Evolutionary conservation across 2,113 vertebrate species (phyloP).

Genomic region (Stigmatopora argus): DNA sequence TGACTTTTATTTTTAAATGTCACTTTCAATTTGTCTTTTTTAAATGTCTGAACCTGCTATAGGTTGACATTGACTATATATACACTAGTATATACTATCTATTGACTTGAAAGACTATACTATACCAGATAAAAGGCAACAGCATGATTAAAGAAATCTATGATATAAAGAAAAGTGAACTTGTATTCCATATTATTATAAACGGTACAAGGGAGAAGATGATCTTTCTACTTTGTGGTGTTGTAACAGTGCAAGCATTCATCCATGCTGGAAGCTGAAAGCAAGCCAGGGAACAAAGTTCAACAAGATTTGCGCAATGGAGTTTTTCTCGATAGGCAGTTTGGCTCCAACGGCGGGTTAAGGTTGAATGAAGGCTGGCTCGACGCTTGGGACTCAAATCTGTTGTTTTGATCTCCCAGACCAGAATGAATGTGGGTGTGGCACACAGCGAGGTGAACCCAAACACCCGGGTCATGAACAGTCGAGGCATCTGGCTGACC

Average conservation of each 20-base stretch:
- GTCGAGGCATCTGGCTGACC: conserved; percentile 96
- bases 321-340: conserved; percentile 13
- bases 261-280: conserved; percentile 20
- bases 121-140: no score
- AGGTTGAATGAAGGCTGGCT: conserved; percentile 1
- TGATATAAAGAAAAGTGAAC: no score
- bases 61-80: no score
- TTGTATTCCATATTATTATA: not conserved
- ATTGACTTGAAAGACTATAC: no score
- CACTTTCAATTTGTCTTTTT: no score
- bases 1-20: no score
- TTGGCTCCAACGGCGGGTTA: not conserved
- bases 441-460: conserved; percentile 98
- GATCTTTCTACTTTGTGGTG: not conserved
- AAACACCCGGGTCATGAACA: conserved; percentile 96
- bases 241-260: conserved; percentile 4
- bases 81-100: no score
- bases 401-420: conserved; percentile 33
- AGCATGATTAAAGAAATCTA: no score
- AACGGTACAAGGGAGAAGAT: not conserved
- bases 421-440: conserved; percentile 93
- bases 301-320: conserved; percentile 22
- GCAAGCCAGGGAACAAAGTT: conserved; percentile 41
- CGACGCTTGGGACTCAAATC: not conserved
- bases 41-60: no score